Evolutionary conservation across 1,140 invertebrate genomes (phyloP).

Genomic region (Hermetia illucens): DNA sequence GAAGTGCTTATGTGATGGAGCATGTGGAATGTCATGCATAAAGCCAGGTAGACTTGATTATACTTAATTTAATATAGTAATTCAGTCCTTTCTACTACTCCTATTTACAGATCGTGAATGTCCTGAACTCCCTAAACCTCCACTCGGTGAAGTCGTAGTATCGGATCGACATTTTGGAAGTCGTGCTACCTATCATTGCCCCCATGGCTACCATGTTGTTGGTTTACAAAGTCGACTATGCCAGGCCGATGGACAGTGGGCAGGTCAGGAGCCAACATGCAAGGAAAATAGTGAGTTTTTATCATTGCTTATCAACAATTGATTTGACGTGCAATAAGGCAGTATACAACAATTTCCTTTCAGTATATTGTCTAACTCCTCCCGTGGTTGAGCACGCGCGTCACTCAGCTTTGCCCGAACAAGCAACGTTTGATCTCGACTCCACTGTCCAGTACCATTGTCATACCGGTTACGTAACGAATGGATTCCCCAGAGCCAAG

Average conservation of each 20-base stretch:
- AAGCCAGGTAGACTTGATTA: constrained; percentile 53
- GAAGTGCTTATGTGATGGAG: constrained; percentile 90
- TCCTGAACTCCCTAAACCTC: constrained; percentile 53
- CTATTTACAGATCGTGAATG: constrained; percentile 65
- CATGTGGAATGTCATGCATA: constrained; percentile 93
- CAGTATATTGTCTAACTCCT: constrained; percentile 77
- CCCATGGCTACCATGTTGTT: constrained; percentile 72
- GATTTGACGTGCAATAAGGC: background rate
- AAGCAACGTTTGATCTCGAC: constrained; percentile 69
- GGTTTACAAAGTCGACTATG: constrained; percentile 73
- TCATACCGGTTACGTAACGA: constrained; percentile 72
- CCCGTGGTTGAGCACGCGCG: constrained; percentile 75
- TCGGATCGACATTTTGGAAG: constrained; percentile 60
- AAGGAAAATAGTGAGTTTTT: constrained; percentile 62
- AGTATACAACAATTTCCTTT: constrained; percentile 7
- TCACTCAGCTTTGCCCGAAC: constrained; percentile 69
- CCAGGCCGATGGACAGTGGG: constrained; percentile 86
- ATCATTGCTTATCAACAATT: background rate
- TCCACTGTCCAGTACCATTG: constrained; percentile 83
- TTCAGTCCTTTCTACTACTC: too few species aligned
- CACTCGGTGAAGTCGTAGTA: constrained; percentile 53
- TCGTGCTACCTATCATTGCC: constrained; percentile 70
- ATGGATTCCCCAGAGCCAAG: constrained; percentile 73
- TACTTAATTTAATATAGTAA: too few species aligned
- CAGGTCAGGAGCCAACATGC: constrained; percentile 71